phyloP scores from a whole-genome alignment of 2,113 vertebrate species.

The Uropsilus gracilis region DNA sequence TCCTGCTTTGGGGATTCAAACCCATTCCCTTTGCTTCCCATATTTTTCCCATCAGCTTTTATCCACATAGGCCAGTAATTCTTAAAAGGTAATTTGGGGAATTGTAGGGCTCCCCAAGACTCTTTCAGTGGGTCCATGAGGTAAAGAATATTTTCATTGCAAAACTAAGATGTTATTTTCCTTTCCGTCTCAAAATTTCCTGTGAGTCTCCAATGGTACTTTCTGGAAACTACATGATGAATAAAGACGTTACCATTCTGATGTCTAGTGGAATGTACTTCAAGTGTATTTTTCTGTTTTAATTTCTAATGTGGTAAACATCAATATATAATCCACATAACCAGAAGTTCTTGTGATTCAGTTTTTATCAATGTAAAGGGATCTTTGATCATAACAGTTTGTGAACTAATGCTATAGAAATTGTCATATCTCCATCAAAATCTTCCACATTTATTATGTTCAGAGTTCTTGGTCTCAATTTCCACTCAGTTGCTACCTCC shows the following conservation, averaged over 20 bases:
- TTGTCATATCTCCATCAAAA: not conserved
- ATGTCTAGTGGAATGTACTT: not conserved
- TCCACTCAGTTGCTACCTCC: not conserved
- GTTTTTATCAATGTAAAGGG: not conserved
- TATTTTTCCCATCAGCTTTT: not conserved
- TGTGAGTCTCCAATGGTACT: not conserved
- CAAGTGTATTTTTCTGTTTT: not conserved
- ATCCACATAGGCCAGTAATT: not conserved
- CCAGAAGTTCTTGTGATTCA: not conserved
- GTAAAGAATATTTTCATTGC: not conserved
- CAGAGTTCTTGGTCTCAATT: constrained; percentile 10
- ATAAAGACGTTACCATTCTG: not conserved
- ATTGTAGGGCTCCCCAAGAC: not conserved
- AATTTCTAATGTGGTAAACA: constrained; percentile 4
- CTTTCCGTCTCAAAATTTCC: not conserved
- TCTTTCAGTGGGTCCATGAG: not conserved
- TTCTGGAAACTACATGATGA: not conserved
- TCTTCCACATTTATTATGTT: not conserved
- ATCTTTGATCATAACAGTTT: not conserved
- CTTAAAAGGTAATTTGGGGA: not conserved
- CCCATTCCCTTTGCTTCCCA: not conserved
- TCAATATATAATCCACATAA: not conserved
- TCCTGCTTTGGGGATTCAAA: not conserved
- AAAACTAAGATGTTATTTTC: not conserved
- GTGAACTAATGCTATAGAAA: constrained; percentile 22